Evolutionary conservation across 2,888 invertebrate species (phyloP).

Genomic region (Polymixis lichenea): DNA sequence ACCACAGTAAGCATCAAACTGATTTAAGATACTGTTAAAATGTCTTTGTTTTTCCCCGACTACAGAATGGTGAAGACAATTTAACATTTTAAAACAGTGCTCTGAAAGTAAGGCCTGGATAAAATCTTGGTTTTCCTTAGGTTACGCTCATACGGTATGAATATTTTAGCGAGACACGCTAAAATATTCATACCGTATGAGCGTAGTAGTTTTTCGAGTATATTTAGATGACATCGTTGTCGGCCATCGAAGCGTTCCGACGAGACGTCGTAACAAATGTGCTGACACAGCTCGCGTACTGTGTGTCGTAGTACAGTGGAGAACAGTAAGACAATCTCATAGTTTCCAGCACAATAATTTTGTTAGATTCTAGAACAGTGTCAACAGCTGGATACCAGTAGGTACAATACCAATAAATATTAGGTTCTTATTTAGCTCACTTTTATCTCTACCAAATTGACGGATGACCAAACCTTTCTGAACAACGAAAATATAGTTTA

Average conservation of each 20-base stretch:
- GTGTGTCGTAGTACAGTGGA: neutral
- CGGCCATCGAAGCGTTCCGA: constrained; percentile 15
- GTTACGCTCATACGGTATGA: too few species aligned
- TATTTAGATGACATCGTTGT: constrained; percentile 21
- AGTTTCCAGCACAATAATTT: neutral
- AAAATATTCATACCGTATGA: constrained; percentile 21
- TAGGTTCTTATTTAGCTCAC: too few species aligned
- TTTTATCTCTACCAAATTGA: neutral
- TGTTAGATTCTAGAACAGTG: neutral
- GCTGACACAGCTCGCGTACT: constrained; percentile 26
- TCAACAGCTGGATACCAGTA: neutral
- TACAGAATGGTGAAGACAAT: neutral
- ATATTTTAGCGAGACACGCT: too few species aligned
- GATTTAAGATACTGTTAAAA: too few species aligned
- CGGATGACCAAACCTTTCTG: neutral
- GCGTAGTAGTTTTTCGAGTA: constrained; percentile 8
- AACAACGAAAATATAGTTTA: neutral
- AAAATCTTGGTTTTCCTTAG: neutral
- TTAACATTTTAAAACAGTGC: neutral
- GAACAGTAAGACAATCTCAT: neutral
- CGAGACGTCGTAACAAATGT: constrained; percentile 14
- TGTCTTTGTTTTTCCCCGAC: neutral
- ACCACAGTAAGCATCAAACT: too few species aligned
- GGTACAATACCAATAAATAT: neutral
- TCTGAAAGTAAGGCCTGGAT: neutral